Percentiles rank a stretch among this genome's conserved stretches.
Conservation (phyloP, 2,113 vertebrate species). For the Chaetura pelagica region DNA sequence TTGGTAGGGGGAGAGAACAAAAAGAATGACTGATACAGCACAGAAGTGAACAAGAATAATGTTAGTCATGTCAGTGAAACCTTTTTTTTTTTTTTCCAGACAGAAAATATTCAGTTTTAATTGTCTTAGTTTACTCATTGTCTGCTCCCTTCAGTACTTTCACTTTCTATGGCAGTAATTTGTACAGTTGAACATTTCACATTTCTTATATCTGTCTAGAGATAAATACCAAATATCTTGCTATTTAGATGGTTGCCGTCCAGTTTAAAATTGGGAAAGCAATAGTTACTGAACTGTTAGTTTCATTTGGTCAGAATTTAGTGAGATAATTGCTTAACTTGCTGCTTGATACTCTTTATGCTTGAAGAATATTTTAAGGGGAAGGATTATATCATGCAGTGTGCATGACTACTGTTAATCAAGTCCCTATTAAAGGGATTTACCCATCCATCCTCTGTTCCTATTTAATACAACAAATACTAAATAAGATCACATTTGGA, state of each 20-base stretch:
- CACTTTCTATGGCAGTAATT: neutral
- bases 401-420: neutral
- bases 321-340: neutral
- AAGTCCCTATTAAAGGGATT: neutral
- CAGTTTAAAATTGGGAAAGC: neutral
- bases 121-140: neutral
- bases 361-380: neutral
- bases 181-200: neutral
- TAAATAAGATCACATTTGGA: neutral
- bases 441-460: neutral
- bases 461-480: neutral
- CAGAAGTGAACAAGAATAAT: neutral
- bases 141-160: neutral
- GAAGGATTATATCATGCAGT: neutral
- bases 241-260: neutral
- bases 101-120: neutral
- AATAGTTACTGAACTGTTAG: neutral
- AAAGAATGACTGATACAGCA: neutral
- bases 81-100: neutral
- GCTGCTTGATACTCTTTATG: neutral
- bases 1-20: neutral
- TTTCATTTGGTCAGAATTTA: neutral
- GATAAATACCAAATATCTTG: neutral
- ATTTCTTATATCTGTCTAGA: neutral
- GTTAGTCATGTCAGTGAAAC: neutral